Percentiles rank a stretch among this genome's conserved stretches.
Conservation (phyloP, 2,113 vertebrate genomes). For the Syrrhaptes paradoxus region DNA sequence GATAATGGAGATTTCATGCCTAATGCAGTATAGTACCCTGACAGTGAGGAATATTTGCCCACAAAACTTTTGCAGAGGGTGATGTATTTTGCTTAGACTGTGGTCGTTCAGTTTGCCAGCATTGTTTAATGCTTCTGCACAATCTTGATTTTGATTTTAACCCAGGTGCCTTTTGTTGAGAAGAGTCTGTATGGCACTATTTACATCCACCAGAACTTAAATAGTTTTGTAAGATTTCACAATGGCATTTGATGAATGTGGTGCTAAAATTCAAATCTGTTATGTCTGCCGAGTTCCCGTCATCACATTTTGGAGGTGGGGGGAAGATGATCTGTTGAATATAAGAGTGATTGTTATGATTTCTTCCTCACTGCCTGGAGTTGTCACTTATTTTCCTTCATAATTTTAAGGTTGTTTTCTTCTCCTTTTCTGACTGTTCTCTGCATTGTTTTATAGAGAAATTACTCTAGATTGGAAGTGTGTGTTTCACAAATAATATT, state of each 20-base stretch:
- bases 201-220: background rate
- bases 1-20: background rate
- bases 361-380: background rate
- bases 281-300: background rate
- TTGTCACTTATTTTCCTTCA: background rate
- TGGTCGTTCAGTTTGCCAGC: background rate
- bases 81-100: background rate
- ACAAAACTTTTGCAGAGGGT: background rate
- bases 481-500: conserved; percentile 9
- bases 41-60: background rate
- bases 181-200: background rate
- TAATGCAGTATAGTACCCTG: background rate
- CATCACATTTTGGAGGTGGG: background rate
- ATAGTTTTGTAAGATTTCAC: background rate
- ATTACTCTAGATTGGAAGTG: background rate
- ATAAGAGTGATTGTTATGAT: background rate
- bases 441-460: background rate
- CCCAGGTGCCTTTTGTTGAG: background rate
- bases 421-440: background rate
- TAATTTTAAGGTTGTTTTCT: background rate
- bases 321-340: background rate
- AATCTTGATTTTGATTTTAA: background rate
- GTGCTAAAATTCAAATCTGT: conserved; percentile 3
- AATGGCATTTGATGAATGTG: background rate
- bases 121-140: background rate